A percentile compares a stretch with the other conserved stretches of the same genome.
phyloP scores from a whole-genome alignment of 2,888 invertebrate genomes.

The Hydroisotoma schaefferi region DNA sequence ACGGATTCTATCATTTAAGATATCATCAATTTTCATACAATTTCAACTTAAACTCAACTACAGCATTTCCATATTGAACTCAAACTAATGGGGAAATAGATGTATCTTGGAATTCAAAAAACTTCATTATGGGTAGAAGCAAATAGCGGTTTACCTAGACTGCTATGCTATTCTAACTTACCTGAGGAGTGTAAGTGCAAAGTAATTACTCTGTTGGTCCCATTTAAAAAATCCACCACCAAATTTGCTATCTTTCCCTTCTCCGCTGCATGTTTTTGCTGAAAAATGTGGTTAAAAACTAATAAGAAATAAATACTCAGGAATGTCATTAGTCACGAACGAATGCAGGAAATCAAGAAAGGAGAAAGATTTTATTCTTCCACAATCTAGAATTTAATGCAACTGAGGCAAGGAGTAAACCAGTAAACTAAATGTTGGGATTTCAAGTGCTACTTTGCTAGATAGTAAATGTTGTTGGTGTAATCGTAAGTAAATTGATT shows the following conservation, averaged over 20 bases:
- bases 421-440: neutral
- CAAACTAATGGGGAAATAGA: too few relatives aligned
- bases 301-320: slow-evolving; percentile 17
- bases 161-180: too few relatives aligned
- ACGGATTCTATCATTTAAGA: too few relatives aligned
- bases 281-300: slow-evolving; percentile 9
- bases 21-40: too few relatives aligned
- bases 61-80: too few relatives aligned
- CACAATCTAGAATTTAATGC: too few relatives aligned
- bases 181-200: too few relatives aligned
- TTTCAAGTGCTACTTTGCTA: neutral
- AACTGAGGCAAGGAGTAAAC: neutral
- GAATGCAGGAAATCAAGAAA: neutral
- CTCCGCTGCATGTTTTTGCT: neutral
- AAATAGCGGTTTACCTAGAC: too few relatives aligned
- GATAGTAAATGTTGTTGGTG: neutral
- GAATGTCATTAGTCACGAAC: slow-evolving; percentile 14
- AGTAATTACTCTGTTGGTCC: slow-evolving; percentile 1
- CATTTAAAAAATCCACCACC: neutral
- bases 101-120: too few relatives aligned
- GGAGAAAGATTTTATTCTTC: neutral
- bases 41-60: too few relatives aligned
- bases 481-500: slow-evolving; percentile 7
- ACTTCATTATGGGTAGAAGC: too few relatives aligned
- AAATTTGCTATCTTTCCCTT: neutral